Percentiles rank a stretch among this genome's conserved stretches.
phyloP scores from a whole-genome alignment of 2,797 vertebrate genomes.

The Sebastes dallii region DNA sequence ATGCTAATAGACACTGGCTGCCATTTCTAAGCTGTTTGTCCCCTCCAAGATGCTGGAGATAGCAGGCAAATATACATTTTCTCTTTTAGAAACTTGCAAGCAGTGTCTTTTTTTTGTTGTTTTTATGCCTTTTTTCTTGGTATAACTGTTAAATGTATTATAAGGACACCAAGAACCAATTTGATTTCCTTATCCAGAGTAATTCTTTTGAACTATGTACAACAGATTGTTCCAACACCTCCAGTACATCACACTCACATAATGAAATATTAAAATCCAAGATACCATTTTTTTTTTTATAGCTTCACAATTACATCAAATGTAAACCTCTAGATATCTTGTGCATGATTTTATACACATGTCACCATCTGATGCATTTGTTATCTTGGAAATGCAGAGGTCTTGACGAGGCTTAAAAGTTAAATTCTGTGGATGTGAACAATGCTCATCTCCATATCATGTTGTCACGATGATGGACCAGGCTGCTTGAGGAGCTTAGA shows the following conservation, averaged over 20 bases:
- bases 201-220: background rate
- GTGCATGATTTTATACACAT: background rate
- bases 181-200: background rate
- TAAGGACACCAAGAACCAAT: background rate
- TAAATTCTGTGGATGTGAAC: background rate
- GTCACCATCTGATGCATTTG: background rate
- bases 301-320: background rate
- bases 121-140: background rate
- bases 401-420: background rate
- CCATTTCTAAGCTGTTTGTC: constrained; percentile 58
- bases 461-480: background rate
- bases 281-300: background rate
- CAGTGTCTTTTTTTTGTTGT: background rate
- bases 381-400: background rate
- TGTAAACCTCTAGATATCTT: background rate
- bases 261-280: background rate
- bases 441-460: background rate
- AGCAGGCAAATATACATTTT: background rate
- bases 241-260: background rate
- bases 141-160: background rate
- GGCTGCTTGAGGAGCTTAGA: background rate
- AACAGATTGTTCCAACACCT: background rate
- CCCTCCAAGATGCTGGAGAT: constrained; percentile 6
- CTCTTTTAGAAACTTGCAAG: background rate
- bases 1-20: constrained; percentile 69